phyloP scores from a whole-genome alignment of 2,888 invertebrate species.

The Alloscopus bannaensis region DNA sequence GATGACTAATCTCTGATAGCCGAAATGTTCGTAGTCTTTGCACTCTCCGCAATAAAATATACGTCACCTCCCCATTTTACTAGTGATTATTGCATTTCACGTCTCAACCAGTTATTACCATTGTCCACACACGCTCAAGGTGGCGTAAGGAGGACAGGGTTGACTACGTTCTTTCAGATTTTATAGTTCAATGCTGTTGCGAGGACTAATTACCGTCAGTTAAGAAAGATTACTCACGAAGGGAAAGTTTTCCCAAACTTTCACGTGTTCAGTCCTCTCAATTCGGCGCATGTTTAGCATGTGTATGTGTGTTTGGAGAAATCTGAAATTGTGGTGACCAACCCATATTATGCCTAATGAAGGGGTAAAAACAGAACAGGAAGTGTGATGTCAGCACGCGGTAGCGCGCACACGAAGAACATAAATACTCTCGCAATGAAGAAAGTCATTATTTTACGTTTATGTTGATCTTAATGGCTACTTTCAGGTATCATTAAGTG shows the following conservation, averaged over 20 bases:
- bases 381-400: conserved; percentile 31
- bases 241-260: conserved; percentile 8
- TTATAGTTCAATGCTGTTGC: no score
- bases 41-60: conserved; percentile 16
- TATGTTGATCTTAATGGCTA: conserved; percentile 55
- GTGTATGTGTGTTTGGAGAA: neutral
- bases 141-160: no score
- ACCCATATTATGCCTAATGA: conserved; percentile 19
- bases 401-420: no score
- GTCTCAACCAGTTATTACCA: no score
- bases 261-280: neutral
- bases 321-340: conserved; percentile 3
- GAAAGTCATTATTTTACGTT: conserved; percentile 52
- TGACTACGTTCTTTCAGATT: no score
- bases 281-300: neutral
- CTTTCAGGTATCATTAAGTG: conserved; percentile 54
- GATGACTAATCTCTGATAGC: no score
- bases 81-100: conserved; percentile 31
- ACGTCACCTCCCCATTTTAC: conserved; percentile 26
- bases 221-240: conserved; percentile 1
- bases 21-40: no score
- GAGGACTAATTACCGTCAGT: conserved; percentile 37
- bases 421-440: conserved; percentile 12
- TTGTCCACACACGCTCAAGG: no score
- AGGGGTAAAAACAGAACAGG: conserved; percentile 17